Evolutionary conservation across 92 coral and sea anemone genomes (phyloP), one percentile per base, ranked within the genome.

Genomic region (Zoanthus solanderi): DNA sequence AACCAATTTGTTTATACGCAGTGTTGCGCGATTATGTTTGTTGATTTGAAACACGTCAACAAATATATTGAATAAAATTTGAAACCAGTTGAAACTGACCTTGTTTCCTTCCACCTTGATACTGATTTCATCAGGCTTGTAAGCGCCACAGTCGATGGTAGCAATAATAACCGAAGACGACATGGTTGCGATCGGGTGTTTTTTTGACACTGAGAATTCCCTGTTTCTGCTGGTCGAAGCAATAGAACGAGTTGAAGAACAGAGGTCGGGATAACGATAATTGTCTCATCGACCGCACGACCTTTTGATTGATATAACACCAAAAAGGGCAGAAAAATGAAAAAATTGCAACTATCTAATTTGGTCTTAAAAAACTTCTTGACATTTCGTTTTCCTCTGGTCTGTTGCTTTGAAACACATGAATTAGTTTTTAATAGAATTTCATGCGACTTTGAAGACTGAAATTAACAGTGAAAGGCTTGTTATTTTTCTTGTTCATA

Each of bases 41-140:
- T 54, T 30, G 29, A 77, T 16, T 76, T n/a, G 3, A 48, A 4
- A 76, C 48, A 28, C 48, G 61, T 48, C 11, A 50, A 76, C 42
- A 76, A 76, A 37, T 37, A 37, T 2, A 37, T 37, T 37, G 42
- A 37, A 37, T 1, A 37, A 37, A 37, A 37, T 37, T 2, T 37
- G 42, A 37, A 37, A 37, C 42, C 4, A 37, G 42, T 37, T 37
- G 42, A 0, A 37, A 81, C 85, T n/a, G 47, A 81, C 92, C 80
- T 92, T 92, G 69, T 90, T 90, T n/a, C 93, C 91, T 85, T 97
- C 99, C 9, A 97, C 99, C 12, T 93, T 91, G 50, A 96, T 94
- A 50, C 88, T 92, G 4, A 97, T 95, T 78, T 97, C 99, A 23
- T 97, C 99, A 7, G 99, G 99, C 37, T 90, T 90, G 84, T 97